Evolutionary conservation across 1,140 invertebrate species (phyloP).

Genomic region (Musca domestica): DNA sequence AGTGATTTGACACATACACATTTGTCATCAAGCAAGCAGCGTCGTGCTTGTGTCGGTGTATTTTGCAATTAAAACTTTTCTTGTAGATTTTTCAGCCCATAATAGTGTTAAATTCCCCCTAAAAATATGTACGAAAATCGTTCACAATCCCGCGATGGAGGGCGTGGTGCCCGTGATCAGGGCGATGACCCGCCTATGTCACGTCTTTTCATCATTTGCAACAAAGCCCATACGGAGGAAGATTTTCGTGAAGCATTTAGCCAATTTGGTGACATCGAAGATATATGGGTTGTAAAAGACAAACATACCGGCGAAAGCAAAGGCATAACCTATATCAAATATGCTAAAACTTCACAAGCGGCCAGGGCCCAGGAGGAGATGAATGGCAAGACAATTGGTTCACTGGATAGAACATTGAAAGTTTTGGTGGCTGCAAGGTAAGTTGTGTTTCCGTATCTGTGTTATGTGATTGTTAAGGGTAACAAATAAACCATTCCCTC

Average conservation of each 20-base stretch:
- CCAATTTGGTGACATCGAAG: constrained; percentile 80
- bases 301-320: constrained; percentile 80
- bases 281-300: constrained; percentile 86
- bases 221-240: constrained; percentile 76
- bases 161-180: constrained; percentile 17
- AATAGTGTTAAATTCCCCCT: background rate
- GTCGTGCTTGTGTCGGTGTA: too few relatives aligned
- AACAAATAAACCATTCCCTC: background rate
- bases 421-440: constrained; percentile 83
- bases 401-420: constrained; percentile 77
- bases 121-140: constrained; percentile 48
- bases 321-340: constrained; percentile 82
- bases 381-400: constrained; percentile 77
- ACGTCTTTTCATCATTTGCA: constrained; percentile 83
- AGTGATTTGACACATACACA: too few relatives aligned
- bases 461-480: background rate
- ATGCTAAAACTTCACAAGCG: constrained; percentile 80
- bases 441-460: constrained; percentile 34
- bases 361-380: constrained; percentile 80
- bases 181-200: constrained; percentile 79
- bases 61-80: too few relatives aligned
- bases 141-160: constrained; percentile 42
- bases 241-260: constrained; percentile 77
- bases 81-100: too few relatives aligned
- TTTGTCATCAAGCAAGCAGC: too few relatives aligned